Evolutionary conservation across 1,140 invertebrate species (phyloP), one percentile per base, ranked within the genome.

Genomic region (Pseudomyrmex dendroicus): DNA sequence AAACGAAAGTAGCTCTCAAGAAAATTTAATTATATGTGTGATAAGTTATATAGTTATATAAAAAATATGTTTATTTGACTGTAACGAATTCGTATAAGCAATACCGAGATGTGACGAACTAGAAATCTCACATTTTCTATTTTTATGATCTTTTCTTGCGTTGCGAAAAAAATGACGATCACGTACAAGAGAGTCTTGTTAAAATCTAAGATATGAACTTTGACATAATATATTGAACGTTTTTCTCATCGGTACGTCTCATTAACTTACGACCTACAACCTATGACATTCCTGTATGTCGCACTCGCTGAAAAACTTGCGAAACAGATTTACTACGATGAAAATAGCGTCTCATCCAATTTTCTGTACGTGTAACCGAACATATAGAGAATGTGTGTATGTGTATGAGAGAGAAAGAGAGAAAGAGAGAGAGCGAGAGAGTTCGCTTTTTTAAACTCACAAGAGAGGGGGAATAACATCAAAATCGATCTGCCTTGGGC

Each of bases 281-380:
- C 54, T 52, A 35, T 46, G 67, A 59, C 54, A 44, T 25, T 72
- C 7, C 20, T 22, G 46, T 48, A 46, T 44, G n/a, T 35, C 35
- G 35, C 35, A 35, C 35, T 35, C 44, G 44, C 22, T 80, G 76
- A 46, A 72, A 35, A 80, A 80, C 76, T 80, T 72, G 76, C 44
- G 56, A 72, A 80, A 72, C 76, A 80, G 76, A 80, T 70, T 80
- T 80, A 25, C 20, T 50, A 80, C 66, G 66, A 80, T 80, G 54
- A 80, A 80, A 80, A 80, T 80, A 70, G 76, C 54, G 46, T 72
- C 76, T 80, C 66, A 72, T 80, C 44, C 76, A 80, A 80, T 80
- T 80, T 72, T 80, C 66, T 56, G 54, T 80, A 59, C 66, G 67
- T 59, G 76, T 80, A 80, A 80, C 66, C 56, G 54, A 72, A 80